Evolutionary conservation across 2,888 invertebrate genomes (phyloP).

Genomic region (Polyommatus icarus): DNA sequence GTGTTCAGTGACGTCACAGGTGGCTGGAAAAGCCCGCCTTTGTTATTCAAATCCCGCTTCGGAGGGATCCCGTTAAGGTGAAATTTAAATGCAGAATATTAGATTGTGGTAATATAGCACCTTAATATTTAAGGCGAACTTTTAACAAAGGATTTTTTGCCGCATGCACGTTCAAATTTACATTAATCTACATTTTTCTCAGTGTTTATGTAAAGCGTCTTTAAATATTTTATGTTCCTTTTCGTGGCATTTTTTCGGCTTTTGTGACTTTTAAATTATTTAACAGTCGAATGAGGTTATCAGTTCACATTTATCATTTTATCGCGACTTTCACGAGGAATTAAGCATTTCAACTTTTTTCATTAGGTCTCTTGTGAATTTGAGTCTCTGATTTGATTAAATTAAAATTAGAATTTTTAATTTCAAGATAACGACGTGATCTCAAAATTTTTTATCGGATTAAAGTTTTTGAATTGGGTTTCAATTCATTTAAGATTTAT

Average conservation of each 20-base stretch:
- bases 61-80: slow-evolving; percentile 55
- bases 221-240: slow-evolving; percentile 20
- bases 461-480: not conserved
- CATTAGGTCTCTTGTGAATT: not conserved
- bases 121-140: slow-evolving; percentile 49
- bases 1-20: slow-evolving; percentile 49
- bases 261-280: slow-evolving; percentile 25
- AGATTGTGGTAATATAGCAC: slow-evolving; percentile 59
- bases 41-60: slow-evolving; percentile 71
- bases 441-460: not conserved
- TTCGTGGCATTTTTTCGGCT: not conserved
- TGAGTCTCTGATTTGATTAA: not conserved
- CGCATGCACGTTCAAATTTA: slow-evolving; percentile 30
- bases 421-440: not conserved
- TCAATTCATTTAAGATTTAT: too few species aligned
- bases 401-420: not conserved
- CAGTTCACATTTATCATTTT: slow-evolving; percentile 17
- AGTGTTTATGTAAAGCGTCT: slow-evolving; percentile 23
- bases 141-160: slow-evolving; percentile 39
- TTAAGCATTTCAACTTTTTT: slow-evolving; percentile 16
- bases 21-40: slow-evolving; percentile 63
- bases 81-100: slow-evolving; percentile 72
- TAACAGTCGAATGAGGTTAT: slow-evolving; percentile 8
- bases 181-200: slow-evolving; percentile 29
- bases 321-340: not conserved